Base-by-base conservation (phyloP, 2,888 invertebrate genomes). In the Brachylomia viminalis region DNA sequence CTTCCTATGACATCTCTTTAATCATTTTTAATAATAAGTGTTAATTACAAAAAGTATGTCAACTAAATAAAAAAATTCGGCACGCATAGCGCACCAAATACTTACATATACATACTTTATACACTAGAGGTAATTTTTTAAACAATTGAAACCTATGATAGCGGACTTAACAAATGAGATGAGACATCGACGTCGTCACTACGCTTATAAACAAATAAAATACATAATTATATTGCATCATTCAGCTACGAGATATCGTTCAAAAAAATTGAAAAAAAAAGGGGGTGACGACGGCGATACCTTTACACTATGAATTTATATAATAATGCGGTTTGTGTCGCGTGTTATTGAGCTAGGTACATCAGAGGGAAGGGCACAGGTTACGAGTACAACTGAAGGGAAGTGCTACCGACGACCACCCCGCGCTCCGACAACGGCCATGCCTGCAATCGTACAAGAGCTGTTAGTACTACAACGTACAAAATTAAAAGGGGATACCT, bases 11-110 rank as follows among this genome's bases (percentile, higher is more conserved):
- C 94, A 92, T 92, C 90, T 89, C 80, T 87, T 92, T 93, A 92
- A 91, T 92, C 92, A 93, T 87, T 82, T 87, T 83, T 86, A 87
- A 87, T 93, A 92, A 93, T 95, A 94, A 93, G 93, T 93, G 92
- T 95, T 95, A 96, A 96, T 96, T 96, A 96, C 96, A 96, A 95
- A 94, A 93, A 93, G 93, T 94, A 92, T 93, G 94, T 94, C 94
- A 95, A 96, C 95, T 96, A 96, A 96, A 96, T 95, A 95, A 93
- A 96, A 94, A 94, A 92, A 86, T 88, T 87, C 92, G 92, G 93
- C 92, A 93, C 94, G 95, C 96, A 96, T 92, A 93, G 96, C 96
- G 95, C 89, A 91, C 94, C 94, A 88, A 92, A 93, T 90, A 90
- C 95, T 95, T 94, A 95, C 93, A 93, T 94, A 95, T 95, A 95